A percentile compares a stretch with the other conserved stretches of the same genome.
These are phyloP conservation scores for Chouioia cunea DNA, from an alignment of 2,888 invertebrate genomes.

Conservation along the genomic window DNA sequence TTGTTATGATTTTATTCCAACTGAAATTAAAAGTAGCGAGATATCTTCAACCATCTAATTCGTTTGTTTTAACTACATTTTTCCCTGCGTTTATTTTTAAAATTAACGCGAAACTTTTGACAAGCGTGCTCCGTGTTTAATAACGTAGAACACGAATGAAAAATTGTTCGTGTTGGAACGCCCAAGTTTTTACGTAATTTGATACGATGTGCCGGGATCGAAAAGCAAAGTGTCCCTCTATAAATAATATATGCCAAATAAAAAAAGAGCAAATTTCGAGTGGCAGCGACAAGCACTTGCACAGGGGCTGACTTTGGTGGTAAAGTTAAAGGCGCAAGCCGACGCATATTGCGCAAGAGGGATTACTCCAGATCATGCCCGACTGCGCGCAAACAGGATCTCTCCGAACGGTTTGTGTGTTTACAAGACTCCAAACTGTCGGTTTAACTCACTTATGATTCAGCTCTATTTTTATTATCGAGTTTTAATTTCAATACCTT, in stretches of 20 bases:
- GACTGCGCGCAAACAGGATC: conserved; percentile 67
- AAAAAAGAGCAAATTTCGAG: conserved; percentile 40
- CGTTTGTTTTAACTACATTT: no score
- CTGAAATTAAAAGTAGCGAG: no score
- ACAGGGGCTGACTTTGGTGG: conserved; percentile 18
- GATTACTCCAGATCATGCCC: conserved; percentile 67
- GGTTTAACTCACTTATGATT: conserved; percentile 55
- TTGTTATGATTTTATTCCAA: no score
- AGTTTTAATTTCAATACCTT: not conserved
- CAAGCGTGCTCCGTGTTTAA: no score
- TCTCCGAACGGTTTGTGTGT: conserved; percentile 64
- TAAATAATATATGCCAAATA: conserved; percentile 20
- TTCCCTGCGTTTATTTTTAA: no score
- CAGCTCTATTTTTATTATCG: not conserved
- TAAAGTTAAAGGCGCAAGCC: conserved; percentile 52
- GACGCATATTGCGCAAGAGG: conserved; percentile 65
- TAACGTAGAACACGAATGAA: no score
- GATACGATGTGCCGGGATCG: no score
- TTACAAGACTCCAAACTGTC: conserved; percentile 66
- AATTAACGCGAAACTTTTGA: no score
- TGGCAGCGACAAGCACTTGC: not conserved
- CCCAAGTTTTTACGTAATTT: no score
- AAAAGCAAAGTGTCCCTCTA: no score
- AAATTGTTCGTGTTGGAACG: no score
- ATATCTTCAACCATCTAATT: no score